A percentile compares a stretch with the other conserved stretches of the same genome.
Conservation (phyloP, 1,140 invertebrate genomes). For the Conopomorpha cramerella region DNA sequence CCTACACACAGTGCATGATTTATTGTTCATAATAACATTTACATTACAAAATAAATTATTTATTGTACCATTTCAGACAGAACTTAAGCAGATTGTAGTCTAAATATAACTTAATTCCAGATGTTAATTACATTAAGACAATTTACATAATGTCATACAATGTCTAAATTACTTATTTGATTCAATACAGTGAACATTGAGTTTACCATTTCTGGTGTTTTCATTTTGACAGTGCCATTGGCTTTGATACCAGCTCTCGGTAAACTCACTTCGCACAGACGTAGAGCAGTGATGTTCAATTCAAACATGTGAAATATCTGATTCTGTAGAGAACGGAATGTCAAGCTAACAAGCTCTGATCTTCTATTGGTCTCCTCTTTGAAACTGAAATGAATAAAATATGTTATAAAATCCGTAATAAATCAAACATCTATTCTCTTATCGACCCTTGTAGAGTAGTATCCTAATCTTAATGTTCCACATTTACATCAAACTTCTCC, state of each 20-base stretch:
- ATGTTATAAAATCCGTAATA: not conserved
- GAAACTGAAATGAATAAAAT: constrained; percentile 18
- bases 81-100: no score
- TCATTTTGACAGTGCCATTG: constrained; percentile 37
- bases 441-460: no score
- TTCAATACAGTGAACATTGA: constrained; percentile 34
- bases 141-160: not conserved
- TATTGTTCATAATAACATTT: no score
- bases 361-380: constrained; percentile 19
- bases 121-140: not conserved
- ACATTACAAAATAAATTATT: no score
- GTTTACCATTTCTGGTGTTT: constrained; percentile 38
- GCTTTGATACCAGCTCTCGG: constrained; percentile 38
- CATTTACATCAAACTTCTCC: no score
- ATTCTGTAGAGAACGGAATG: constrained; percentile 33
- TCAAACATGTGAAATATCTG: constrained; percentile 29
- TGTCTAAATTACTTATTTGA: constrained; percentile 8
- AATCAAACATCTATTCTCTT: no score
- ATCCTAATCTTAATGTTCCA: no score
- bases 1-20: no score
- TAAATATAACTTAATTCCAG: no score
- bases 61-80: no score
- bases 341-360: constrained; percentile 17
- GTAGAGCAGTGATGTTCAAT: constrained; percentile 28
- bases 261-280: constrained; percentile 24